Percentiles rank a stretch among this genome's conserved stretches.
These are phyloP conservation scores for Cynoglossus semilaevis DNA, from an alignment of 2,113 vertebrate species.

Conservation along the genomic window DNA sequence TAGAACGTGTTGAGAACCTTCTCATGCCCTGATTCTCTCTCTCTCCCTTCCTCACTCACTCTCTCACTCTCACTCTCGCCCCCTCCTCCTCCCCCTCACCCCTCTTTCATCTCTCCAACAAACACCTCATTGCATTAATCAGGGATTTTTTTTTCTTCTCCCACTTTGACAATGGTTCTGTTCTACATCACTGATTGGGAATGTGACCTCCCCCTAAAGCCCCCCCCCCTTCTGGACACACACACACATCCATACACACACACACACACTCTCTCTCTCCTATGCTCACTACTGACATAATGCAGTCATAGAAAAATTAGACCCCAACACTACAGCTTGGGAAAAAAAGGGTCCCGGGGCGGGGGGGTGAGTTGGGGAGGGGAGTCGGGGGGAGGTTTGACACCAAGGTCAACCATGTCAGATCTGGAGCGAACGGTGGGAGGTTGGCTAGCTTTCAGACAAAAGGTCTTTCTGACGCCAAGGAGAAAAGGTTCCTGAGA, in stretches of 20 bases:
- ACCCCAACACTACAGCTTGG: constrained; percentile 20
- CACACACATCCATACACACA: not conserved
- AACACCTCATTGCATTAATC: constrained; percentile 72
- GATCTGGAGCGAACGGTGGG: constrained; percentile 34
- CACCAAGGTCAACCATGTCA: constrained; percentile 62
- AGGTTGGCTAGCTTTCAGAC: constrained; percentile 31
- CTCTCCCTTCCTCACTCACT: constrained; percentile 29
- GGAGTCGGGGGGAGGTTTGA: constrained; percentile 27
- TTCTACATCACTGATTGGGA: constrained; percentile 74
- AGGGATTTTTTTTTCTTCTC: constrained; percentile 42
- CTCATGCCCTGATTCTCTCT: constrained; percentile 59
- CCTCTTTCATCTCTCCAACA: constrained; percentile 69
- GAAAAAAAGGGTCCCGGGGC: constrained; percentile 22
- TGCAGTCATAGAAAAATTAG: constrained; percentile 35
- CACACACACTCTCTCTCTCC: constrained; percentile 21
- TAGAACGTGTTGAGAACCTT: constrained; percentile 55
- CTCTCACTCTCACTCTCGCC: not conserved
- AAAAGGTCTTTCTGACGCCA: constrained; percentile 50
- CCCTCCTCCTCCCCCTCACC: constrained; percentile 17
- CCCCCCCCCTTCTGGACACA: constrained; percentile 42
- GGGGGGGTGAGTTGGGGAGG: constrained; percentile 30
- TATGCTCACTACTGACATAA: constrained; percentile 51
- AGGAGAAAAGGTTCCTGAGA: constrained; percentile 37
- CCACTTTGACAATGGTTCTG: constrained; percentile 72
- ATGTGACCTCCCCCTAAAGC: constrained; percentile 24